phyloP scores from a whole-genome alignment of 2,113 vertebrate species.

The Myotis davidii region DNA sequence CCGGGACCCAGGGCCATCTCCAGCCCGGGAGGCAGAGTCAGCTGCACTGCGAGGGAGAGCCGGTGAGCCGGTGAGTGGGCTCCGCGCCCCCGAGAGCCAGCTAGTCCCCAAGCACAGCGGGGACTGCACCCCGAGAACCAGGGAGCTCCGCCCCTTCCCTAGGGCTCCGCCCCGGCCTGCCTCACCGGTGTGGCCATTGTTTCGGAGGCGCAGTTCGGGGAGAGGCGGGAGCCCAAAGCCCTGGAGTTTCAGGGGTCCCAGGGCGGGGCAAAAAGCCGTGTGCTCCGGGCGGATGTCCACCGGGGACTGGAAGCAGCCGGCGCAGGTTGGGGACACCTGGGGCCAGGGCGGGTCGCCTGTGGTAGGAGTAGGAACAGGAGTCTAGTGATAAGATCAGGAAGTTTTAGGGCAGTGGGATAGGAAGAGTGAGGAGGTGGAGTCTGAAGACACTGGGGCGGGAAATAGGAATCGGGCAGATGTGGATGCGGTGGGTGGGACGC shows the following conservation, averaged over 20 bases:
- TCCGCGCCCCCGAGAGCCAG: background rate
- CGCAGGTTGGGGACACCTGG: slow-evolving; percentile 61
- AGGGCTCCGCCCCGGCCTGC: background rate
- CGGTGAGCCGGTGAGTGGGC: background rate
- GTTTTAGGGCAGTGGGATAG: background rate
- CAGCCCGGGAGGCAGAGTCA: slow-evolving; percentile 80
- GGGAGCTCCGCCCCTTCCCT: background rate
- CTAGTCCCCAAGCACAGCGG: accelerated
- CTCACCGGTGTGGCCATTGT: slow-evolving; percentile 86
- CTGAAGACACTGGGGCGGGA: background rate
- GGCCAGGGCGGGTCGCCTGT: slow-evolving; percentile 70
- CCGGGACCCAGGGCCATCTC: slow-evolving; percentile 80
- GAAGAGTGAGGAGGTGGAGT: background rate
- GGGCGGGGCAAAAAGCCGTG: slow-evolving; percentile 68
- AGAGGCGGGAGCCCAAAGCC: slow-evolving; percentile 79
- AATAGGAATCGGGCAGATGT: background rate
- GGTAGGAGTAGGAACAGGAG: background rate
- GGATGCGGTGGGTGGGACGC: background rate
- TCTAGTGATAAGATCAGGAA: background rate
- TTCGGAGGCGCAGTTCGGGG: slow-evolving; percentile 74
- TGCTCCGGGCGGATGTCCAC: slow-evolving; percentile 78
- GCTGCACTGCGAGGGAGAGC: slow-evolving; percentile 76
- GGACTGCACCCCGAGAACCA: background rate
- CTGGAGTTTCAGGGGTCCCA: slow-evolving; percentile 75
- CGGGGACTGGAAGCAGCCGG: slow-evolving; percentile 81